phyloP scores from a whole-genome alignment of 2,888 invertebrate genomes.

The Octonoba sinensis region DNA sequence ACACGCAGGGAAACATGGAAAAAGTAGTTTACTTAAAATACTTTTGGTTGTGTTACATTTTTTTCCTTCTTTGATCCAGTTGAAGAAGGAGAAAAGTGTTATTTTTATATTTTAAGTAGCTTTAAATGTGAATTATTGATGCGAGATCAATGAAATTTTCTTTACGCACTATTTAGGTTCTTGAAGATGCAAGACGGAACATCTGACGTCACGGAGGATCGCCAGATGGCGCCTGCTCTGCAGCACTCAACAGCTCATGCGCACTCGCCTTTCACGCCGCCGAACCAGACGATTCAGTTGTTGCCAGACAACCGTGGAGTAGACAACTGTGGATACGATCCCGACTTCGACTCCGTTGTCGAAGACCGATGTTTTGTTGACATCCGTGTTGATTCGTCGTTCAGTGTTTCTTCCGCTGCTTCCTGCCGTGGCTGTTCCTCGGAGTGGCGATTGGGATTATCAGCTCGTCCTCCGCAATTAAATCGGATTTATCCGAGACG shows the following conservation, averaged over 20 bases:
- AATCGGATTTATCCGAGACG: constrained; percentile 25
- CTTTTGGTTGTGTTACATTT: background rate
- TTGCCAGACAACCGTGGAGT: constrained; percentile 26
- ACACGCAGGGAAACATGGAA: background rate
- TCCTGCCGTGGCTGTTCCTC: no score
- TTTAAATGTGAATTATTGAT: constrained; percentile 21
- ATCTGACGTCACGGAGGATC: constrained; percentile 24
- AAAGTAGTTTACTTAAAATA: background rate
- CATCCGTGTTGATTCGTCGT: background rate
- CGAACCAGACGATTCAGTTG: constrained; percentile 24
- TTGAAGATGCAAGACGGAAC: constrained; percentile 21
- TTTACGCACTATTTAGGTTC: constrained; percentile 61
- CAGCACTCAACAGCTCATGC: background rate
- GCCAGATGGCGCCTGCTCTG: constrained; percentile 46
- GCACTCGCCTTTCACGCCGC: constrained; percentile 1
- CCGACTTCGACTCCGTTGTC: no score
- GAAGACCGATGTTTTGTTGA: constrained; percentile 19
- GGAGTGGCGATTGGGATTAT: constrained; percentile 15
- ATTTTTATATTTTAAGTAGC: constrained; percentile 39
- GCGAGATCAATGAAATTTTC: constrained; percentile 20
- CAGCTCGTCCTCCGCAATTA: constrained; percentile 4
- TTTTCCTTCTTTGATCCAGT: no score
- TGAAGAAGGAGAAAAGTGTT: constrained; percentile 13
- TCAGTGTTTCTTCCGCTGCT: no score
- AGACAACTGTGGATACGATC: constrained; percentile 36